Evolutionary conservation across 2,797 vertebrate species (phyloP).

Genomic region (Psittacula derbiana): DNA sequence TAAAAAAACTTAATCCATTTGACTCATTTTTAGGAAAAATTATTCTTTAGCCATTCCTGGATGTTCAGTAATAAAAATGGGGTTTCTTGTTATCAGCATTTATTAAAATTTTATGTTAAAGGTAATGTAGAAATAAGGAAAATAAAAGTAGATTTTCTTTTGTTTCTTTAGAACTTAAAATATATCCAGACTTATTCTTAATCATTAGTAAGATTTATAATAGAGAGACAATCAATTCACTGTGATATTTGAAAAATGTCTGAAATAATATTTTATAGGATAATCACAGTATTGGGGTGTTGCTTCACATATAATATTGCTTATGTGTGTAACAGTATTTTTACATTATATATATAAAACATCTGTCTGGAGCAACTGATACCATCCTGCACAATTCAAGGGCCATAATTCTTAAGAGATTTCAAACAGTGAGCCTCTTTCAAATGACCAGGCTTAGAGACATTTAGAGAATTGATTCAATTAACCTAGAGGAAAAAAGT

Average conservation of each 20-base stretch:
- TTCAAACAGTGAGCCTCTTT: slow-evolving; percentile 58
- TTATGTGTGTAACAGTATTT: not conserved
- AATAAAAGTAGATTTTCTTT: slow-evolving; percentile 35
- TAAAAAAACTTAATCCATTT: not conserved
- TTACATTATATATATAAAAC: not conserved
- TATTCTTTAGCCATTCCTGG: not conserved
- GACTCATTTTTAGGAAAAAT: not conserved
- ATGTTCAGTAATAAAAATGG: slow-evolving; percentile 30
- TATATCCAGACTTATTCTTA: not conserved
- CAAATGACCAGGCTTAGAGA: slow-evolving; percentile 64
- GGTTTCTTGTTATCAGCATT: not conserved
- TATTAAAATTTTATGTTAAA: not conserved
- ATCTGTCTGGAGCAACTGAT: slow-evolving; percentile 33
- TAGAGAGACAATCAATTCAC: not conserved
- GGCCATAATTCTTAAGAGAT: slow-evolving; percentile 63
- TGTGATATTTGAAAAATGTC: not conserved
- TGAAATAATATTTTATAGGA: not conserved
- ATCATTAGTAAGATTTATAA: slow-evolving; percentile 21
- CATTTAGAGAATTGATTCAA: slow-evolving; percentile 76
- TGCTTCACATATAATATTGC: slow-evolving; percentile 43
- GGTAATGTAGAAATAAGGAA: slow-evolving; percentile 35
- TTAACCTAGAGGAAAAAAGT: slow-evolving; percentile 68
- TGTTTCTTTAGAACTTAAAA: slow-evolving; percentile 4
- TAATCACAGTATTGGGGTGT: not conserved
- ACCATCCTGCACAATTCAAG: slow-evolving; percentile 34